Conservation (phyloP, 2,797 vertebrate genomes). For the Siniperca scherzeri region DNA sequence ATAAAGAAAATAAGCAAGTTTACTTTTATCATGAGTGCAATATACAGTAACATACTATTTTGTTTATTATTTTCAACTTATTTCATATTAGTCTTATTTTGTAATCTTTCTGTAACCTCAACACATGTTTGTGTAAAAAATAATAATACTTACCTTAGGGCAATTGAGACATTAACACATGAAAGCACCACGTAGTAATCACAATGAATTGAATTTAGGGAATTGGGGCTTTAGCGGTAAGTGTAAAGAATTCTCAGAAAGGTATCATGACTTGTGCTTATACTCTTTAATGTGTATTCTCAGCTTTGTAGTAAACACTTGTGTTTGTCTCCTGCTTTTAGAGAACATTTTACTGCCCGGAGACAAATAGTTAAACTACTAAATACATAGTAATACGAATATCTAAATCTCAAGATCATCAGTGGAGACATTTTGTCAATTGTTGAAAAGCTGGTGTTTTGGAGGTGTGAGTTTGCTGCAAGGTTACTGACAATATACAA, state of each 20-base stretch:
- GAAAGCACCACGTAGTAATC: not conserved
- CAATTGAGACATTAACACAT: not conserved
- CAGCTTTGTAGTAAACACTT: not conserved
- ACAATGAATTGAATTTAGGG: not conserved
- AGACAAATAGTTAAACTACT: not conserved
- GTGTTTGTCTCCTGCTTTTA: not conserved
- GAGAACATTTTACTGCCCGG: not conserved
- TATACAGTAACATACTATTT: not conserved
- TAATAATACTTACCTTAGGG: not conserved
- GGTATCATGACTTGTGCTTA: not conserved
- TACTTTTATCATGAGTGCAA: not conserved
- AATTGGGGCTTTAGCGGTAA: not conserved
- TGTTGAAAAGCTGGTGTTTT: constrained; percentile 6
- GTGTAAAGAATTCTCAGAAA: not conserved
- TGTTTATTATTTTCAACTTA: not conserved
- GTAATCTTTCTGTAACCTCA: not conserved
- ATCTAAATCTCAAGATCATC: not conserved
- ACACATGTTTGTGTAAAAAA: not conserved
- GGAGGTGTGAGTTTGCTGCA: constrained; percentile 3
- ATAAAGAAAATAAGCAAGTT: not conserved
- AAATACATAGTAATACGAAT: not conserved
- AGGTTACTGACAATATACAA: not conserved
- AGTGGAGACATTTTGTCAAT: not conserved
- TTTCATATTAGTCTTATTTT: not conserved
- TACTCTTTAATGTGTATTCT: not conserved